Base-by-base conservation (phyloP, 2,888 invertebrate genomes). In the Troilus luridus region DNA sequence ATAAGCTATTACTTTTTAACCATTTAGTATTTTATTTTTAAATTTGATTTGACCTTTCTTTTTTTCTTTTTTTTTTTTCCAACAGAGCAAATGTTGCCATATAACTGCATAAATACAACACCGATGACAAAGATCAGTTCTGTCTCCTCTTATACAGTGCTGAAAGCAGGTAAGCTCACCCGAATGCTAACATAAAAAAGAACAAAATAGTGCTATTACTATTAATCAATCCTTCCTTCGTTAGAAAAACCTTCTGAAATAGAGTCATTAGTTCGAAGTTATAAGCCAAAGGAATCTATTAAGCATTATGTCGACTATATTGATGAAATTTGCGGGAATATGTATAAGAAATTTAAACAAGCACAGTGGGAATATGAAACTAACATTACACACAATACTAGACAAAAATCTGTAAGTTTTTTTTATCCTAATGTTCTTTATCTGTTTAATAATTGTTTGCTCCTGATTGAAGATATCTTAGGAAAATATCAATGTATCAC, bases 291-390 rank as follows among this genome's bases (percentile, higher is more conserved):
- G 19, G 90, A 24, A 41, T 64, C 89, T 27, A 58, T 91, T 21
- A 85, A 90, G 41, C 58, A 90, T 41, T 91, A 91, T 67, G 59
- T 90, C n/a, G 41, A 89, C n/a, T 56, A 91, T 64, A 64, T 91
- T 19, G 81, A 88, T 67, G 62, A 90, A 11, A 91, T 62, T 27
- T 81, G 64, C 60, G 62, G 60, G 19, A 14, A 21, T 24, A 64
- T 90, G 41, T 60, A 85, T 21, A 56, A 62, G 56, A 21, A 60
- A 67, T 88, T 90, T 90, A 90, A 88, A 59, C 59, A 89, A 58
- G 85, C 58, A 17, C 60, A 89, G 24, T 91, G 91, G 91, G 81
- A 91, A 27, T 88, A 89, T 56, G 91, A 89, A 88, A 90, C 90
- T 56, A 91, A 91, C 24, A 90, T 91, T 19, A 89, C 90, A 7